A percentile compares a stretch with the other conserved stretches of the same genome.
phyloP scores from a whole-genome alignment of 2,888 invertebrate species.

The Mythimna lalbum region DNA sequence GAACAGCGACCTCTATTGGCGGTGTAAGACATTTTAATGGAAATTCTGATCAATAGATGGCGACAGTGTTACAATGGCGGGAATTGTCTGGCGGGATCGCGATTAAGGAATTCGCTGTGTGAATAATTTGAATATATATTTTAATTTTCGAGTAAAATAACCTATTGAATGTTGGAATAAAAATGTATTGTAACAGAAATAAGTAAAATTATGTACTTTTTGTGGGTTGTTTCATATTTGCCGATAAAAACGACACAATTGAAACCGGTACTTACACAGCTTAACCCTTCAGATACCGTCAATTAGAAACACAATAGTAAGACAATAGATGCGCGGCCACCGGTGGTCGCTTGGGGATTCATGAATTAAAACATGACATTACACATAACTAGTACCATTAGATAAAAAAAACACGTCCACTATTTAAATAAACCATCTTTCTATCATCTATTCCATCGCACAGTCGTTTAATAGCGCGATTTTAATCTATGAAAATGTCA shows the following conservation, averaged over 20 bases:
- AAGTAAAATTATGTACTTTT: too few relatives aligned
- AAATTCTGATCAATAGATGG: constrained; percentile 55
- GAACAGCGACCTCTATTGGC: constrained; percentile 61
- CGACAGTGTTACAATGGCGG: constrained; percentile 38
- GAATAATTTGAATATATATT: not conserved
- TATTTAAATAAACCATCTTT: constrained; percentile 83
- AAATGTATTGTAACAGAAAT: too few relatives aligned
- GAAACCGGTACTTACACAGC: constrained; percentile 46
- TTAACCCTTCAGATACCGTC: too few relatives aligned
- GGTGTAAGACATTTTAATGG: constrained; percentile 28
- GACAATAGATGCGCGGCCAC: too few relatives aligned
- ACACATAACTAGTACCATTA: constrained; percentile 64
- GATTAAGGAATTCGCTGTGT: constrained; percentile 19
- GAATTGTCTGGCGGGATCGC: constrained; percentile 12
- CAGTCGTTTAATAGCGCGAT: constrained; percentile 84
- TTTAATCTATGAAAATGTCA: constrained; percentile 85
- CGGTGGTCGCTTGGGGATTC: too few relatives aligned
- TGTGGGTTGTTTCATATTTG: constrained; percentile 1
- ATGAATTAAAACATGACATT: constrained; percentile 60
- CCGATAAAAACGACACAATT: constrained; percentile 27
- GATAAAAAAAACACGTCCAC: constrained; percentile 65
- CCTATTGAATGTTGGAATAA: too few relatives aligned
- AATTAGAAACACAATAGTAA: too few relatives aligned
- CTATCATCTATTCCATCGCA: constrained; percentile 83
- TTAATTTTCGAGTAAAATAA: not conserved